Evolutionary conservation across 1,140 invertebrate genomes (phyloP).

Genomic region (Bombus confusus): DNA sequence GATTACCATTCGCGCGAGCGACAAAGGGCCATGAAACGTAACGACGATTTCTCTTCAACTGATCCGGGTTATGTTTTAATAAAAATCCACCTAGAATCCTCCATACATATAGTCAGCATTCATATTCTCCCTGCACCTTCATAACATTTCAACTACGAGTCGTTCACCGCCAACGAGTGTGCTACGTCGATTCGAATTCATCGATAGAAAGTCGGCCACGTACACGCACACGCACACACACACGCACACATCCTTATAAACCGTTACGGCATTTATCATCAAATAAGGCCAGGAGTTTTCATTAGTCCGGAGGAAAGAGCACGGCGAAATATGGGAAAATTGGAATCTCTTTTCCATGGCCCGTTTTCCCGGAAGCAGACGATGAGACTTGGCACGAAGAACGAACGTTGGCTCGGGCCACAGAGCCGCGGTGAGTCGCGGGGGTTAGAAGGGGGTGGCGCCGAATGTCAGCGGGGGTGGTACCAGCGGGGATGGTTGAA

Average conservation of each 20-base stretch:
- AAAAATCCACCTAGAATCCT: not conserved
- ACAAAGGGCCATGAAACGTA: not conserved
- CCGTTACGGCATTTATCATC: constrained; percentile 44
- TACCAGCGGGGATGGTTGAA: not conserved
- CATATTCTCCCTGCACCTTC: not conserved
- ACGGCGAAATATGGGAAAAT: constrained; percentile 50
- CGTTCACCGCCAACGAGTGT: not conserved
- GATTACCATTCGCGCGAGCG: not conserved
- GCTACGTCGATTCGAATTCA: constrained; percentile 21
- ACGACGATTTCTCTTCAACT: not conserved
- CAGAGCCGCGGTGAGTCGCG: not conserved
- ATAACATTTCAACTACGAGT: not conserved
- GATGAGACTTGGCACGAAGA: constrained; percentile 52
- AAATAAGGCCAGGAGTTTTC: constrained; percentile 51
- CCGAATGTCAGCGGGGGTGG: not conserved
- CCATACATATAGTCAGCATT: too few species aligned
- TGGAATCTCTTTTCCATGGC: constrained; percentile 50
- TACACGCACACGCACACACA: not conserved
- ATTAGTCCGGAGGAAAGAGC: constrained; percentile 36
- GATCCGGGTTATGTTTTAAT: not conserved
- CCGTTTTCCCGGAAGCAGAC: constrained; percentile 38
- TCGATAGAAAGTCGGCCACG: constrained; percentile 5
- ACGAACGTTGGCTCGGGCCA: constrained; percentile 31
- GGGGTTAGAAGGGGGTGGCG: not conserved
- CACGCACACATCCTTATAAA: not conserved